A percentile compares a stretch with the other conserved stretches of the same genome.
phyloP scores from a whole-genome alignment of 2,888 invertebrate species.

The Unio delphinus region DNA sequence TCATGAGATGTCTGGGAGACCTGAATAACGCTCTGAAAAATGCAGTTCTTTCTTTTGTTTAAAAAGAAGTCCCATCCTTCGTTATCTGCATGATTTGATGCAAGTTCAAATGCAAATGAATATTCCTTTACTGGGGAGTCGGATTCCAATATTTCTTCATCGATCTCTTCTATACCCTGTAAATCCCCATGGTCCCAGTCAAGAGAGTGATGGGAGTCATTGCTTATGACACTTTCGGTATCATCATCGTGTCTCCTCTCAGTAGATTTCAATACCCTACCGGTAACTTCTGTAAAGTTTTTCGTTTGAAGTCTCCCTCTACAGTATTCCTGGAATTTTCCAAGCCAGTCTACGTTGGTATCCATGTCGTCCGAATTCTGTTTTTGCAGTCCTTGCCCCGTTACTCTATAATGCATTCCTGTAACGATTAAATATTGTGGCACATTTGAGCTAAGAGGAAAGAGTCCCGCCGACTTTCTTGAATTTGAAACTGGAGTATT shows the following conservation, averaged over 20 bases:
- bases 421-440: slow-evolving; percentile 43
- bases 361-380: slow-evolving; percentile 41
- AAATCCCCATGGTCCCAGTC: slow-evolving; percentile 50
- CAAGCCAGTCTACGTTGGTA: slow-evolving; percentile 51
- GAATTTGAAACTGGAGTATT: slow-evolving; percentile 48
- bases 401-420: slow-evolving; percentile 41
- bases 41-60: slow-evolving; percentile 53
- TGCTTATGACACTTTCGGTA: slow-evolving; percentile 37
- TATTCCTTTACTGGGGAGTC: slow-evolving; percentile 50
- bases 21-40: slow-evolving; percentile 54
- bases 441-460: slow-evolving; percentile 49
- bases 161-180: slow-evolving; percentile 45
- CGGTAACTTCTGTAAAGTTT: slow-evolving; percentile 54
- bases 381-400: slow-evolving; percentile 32
- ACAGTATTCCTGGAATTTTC: slow-evolving; percentile 59
- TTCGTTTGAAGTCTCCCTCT: slow-evolving; percentile 54
- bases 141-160: slow-evolving; percentile 37
- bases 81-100: slow-evolving; percentile 49
- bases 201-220: slow-evolving; percentile 36
- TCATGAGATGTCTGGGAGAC: slow-evolving; percentile 27
- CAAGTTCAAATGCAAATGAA: slow-evolving; percentile 55
- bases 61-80: slow-evolving; percentile 62
- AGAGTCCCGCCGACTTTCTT: slow-evolving; percentile 42
- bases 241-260: slow-evolving; percentile 31
- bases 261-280: slow-evolving; percentile 32